A percentile compares a stretch with the other conserved stretches of the same genome.
Evolutionary conservation across 1,140 invertebrate genomes (phyloP).

Genomic region (Pseudomyrmex sp.): DNA sequence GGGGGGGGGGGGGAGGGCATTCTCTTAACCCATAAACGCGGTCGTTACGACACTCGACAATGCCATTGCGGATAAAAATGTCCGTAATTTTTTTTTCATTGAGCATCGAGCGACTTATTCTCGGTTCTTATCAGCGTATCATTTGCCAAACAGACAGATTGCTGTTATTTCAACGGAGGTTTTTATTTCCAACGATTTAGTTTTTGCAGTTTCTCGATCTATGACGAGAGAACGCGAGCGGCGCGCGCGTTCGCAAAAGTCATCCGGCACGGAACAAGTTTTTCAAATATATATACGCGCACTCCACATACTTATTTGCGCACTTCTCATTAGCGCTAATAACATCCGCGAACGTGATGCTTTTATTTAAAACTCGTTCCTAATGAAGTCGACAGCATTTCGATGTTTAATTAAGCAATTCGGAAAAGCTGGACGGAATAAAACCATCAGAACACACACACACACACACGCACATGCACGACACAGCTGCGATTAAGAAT

Average conservation of each 20-base stretch:
- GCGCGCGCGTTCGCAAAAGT: too few relatives aligned
- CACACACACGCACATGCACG: too few relatives aligned
- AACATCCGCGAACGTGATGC: background rate
- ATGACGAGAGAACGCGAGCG: too few relatives aligned
- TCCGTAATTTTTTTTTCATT: slow-evolving; percentile 32
- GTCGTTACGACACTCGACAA: slow-evolving; percentile 40
- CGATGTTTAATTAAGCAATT: background rate
- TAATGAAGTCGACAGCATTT: slow-evolving; percentile 13
- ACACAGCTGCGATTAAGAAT: background rate
- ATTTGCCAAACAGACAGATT: background rate
- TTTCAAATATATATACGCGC: too few relatives aligned
- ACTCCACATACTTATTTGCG: background rate
- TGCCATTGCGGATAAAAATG: slow-evolving; percentile 20
- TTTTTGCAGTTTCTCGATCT: too few relatives aligned
- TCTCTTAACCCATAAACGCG: slow-evolving; percentile 30
- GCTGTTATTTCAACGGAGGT: slow-evolving; percentile 3
- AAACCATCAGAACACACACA: background rate
- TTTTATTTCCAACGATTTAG: background rate
- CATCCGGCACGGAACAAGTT: too few relatives aligned
- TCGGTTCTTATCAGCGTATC: slow-evolving; percentile 35
- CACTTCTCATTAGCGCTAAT: slow-evolving; percentile 27
- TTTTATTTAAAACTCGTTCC: background rate
- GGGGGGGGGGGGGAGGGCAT: background rate
- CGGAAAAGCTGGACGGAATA: background rate
- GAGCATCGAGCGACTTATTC: slow-evolving; percentile 36